Base-by-base conservation (phyloP, 1,140 invertebrate genomes). In the Drosophila orena region DNA sequence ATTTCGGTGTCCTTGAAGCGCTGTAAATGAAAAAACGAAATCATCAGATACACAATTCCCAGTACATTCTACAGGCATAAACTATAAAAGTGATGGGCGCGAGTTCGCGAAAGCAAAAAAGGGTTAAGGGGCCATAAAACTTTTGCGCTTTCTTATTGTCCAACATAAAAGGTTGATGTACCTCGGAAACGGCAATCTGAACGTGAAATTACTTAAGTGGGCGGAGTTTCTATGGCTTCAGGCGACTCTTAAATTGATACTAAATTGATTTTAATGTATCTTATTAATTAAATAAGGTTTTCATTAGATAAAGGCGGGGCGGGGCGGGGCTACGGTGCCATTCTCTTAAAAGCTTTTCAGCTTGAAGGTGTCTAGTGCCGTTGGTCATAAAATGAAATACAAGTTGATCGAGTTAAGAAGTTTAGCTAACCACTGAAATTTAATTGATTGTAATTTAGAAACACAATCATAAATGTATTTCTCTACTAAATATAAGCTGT, bases 1-100 rank as follows among this genome's bases (percentile, higher is more conserved):
- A 95, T 94, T 60, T 96, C 95, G 80, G 94, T 94, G 47, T 95
- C 95, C 78, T 95, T 95, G 92, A 96, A 97, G 94, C 96, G 97
- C 96, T 96, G 93, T 92, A 92, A 81, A 73, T 61, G 42, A 50
- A 70, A 54, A n/a, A 61, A 57, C 30, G 64, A 38, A 46, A 62
- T 30, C 56, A 59, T 53, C 30, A 57, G 61, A 62, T 53, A 81
- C 79, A 81, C 57, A 77, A 43, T 64, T 54, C 50, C 58, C 77
- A 79, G 49, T 72, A 62, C 69, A 74, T 73, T 73, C 70, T 53
- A 77, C 59, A 35, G 68, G 43, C 57, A 65, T 85, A 77, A 85
- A 74, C 68, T 85, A 85, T 85, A 70, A 77, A 85, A 73, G 70
- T 70, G 64, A 79, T 83, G 59, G 57, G 46, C 60, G 42, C 35